Evolutionary conservation across 2,888 invertebrate genomes (phyloP), one percentile per base, ranked within the genome.

Genomic region (Perizoma affinitatum): DNA sequence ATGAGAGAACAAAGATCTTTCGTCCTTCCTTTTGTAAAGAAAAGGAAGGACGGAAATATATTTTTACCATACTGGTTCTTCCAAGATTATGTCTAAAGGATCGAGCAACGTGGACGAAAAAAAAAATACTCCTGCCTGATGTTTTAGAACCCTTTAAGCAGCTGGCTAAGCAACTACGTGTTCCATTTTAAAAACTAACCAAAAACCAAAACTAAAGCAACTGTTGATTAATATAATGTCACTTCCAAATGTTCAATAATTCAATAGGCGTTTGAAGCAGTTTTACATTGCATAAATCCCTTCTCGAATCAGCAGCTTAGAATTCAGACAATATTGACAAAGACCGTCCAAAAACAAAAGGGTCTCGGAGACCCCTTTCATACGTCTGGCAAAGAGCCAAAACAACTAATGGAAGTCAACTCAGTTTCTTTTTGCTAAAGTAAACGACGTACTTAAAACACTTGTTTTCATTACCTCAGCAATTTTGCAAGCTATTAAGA

Each of bases 291-390:
- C 57, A 54, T 9, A 55, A 58, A 54, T 51, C 38, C 49, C 47
- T 11, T 50, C 48, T 60, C 50, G 40, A n/a, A 54, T 71, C 70
- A 70, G 49, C 52, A 49, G 60, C 67, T 76, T 70, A 72, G 71
- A 71, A 71, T 66, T 73, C 68, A 55, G 72, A 74, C 75, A 77
- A 79, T 78, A 78, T 79, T 76, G 76, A 82, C 78, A 78, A 74
- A 79, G 78, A 74, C 75, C 67, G 70, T 74, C 71, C 68, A 74
- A 80, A 80, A 79, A 81, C 80, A 82, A 80, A 79, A 70, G 78
- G 74, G 73, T 72, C 76, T 71, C 78, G 66, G 68, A 72, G 70
- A 72, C 71, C 70, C 68, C 71, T 72, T 80, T 79, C 72, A 71
- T 77, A 73, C 71, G 71, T 73, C 77, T 82, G 83, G 84, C 79